These are phyloP conservation scores for Pharmacophagus antenor DNA, from an alignment of 2,888 invertebrate species.

Conservation along the genomic window DNA sequence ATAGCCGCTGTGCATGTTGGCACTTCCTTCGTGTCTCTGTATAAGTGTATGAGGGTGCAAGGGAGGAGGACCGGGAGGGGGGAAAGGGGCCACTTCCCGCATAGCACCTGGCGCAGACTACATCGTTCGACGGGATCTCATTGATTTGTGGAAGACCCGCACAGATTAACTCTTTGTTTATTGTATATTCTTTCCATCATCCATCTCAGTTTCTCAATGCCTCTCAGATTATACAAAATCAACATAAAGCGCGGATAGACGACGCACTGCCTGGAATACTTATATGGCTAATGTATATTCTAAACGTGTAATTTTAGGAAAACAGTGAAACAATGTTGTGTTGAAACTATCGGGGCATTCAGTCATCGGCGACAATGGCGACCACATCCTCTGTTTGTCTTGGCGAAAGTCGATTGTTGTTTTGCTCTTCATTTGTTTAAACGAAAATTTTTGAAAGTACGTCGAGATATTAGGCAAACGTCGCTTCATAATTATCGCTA, in stretches of 20 bases:
- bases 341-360: slow-evolving; percentile 45
- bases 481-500: slow-evolving; percentile 32
- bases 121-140: slow-evolving; percentile 67
- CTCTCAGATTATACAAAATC: slow-evolving; percentile 14
- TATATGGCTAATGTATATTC: slow-evolving; percentile 35
- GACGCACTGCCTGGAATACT: slow-evolving; percentile 30
- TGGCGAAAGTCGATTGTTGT: slow-evolving; percentile 68
- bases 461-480: slow-evolving; percentile 47
- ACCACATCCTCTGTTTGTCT: slow-evolving; percentile 72
- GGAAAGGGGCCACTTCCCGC: slow-evolving; percentile 65
- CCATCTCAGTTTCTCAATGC: slow-evolving; percentile 19
- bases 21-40: slow-evolving; percentile 52
- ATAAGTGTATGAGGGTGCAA: slow-evolving; percentile 51
- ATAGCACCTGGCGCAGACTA: slow-evolving; percentile 78
- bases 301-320: slow-evolving; percentile 45
- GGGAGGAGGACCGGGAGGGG: slow-evolving; percentile 37
- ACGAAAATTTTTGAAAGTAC: slow-evolving; percentile 60
- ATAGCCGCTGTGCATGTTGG: slow-evolving; percentile 38
- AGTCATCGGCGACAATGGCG: slow-evolving; percentile 57
- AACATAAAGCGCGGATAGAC: slow-evolving; percentile 20
- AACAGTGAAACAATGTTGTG: slow-evolving; percentile 46
- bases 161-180: slow-evolving; percentile 61
- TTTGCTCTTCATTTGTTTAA: slow-evolving; percentile 60
- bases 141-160: slow-evolving; percentile 71
- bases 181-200: slow-evolving; percentile 29